These are phyloP conservation scores for Penaeus indicus DNA, from an alignment of 1,140 invertebrate species.

Conservation along the genomic window DNA sequence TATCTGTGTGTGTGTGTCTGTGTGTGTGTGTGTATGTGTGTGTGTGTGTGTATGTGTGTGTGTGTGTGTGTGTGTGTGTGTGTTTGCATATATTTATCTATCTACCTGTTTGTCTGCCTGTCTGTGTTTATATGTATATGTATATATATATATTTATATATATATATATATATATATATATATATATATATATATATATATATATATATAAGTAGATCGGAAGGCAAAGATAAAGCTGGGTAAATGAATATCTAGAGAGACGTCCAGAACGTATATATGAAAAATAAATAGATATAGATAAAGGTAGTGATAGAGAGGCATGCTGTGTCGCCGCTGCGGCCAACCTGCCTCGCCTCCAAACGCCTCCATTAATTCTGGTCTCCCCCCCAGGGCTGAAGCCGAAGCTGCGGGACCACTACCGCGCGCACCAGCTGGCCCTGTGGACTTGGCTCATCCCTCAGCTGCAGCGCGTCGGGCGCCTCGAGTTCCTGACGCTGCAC, in stretches of 20 bases:
- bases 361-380: too few species aligned
- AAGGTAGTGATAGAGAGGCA: neutral
- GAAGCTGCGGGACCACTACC: slow-evolving; percentile 93
- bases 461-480: slow-evolving; percentile 79
- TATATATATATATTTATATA: too few species aligned
- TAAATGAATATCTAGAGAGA: neutral
- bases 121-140: too few species aligned
- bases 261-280: neutral
- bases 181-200: neutral
- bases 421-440: slow-evolving; percentile 93
- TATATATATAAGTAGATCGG: neutral
- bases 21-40: slow-evolving; percentile 10
- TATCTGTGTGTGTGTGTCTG: neutral
- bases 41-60: neutral
- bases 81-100: slow-evolving; percentile 3
- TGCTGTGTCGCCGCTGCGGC: too few species aligned
- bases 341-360: too few species aligned
- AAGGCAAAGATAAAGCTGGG: neutral
- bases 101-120: slow-evolving; percentile 38
- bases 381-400: slow-evolving; percentile 83
- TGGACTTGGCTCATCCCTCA: slow-evolving; percentile 96
- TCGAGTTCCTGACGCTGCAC: slow-evolving; percentile 60
- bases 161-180: neutral
- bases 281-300: neutral
- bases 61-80: slow-evolving; percentile 15